Evolutionary conservation across 1,140 invertebrate species (phyloP).

Genomic region (Neelides sp.): DNA sequence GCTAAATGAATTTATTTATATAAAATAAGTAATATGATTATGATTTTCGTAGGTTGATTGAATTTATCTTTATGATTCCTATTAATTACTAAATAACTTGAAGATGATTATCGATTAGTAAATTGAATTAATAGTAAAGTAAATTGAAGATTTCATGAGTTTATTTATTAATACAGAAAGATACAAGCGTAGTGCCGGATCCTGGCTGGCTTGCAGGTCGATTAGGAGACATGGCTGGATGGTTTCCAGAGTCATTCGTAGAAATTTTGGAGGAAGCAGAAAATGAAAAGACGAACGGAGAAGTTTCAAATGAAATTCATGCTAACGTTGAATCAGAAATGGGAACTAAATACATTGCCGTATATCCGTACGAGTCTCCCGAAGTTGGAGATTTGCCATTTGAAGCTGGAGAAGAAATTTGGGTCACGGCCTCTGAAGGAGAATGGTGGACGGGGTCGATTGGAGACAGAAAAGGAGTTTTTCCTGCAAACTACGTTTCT

Average conservation of each 20-base stretch:
- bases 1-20: too few relatives aligned
- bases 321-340: conserved; percentile 39
- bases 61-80: too few relatives aligned
- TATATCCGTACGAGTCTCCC: conserved; percentile 69
- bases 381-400: conserved; percentile 87
- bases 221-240: conserved; percentile 77
- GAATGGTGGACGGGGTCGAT: conserved; percentile 97
- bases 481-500: conserved; percentile 86
- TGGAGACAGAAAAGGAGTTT: conserved; percentile 73
- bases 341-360: conserved; percentile 50
- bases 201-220: conserved; percentile 95
- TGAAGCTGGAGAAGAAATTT: conserved; percentile 75
- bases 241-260: conserved; percentile 96
- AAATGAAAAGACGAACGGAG: conserved; percentile 17
- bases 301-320: conserved; percentile 34
- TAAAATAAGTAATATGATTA: too few relatives aligned
- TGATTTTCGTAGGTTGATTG: too few relatives aligned
- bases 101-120: too few relatives aligned
- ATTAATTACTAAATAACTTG: too few relatives aligned
- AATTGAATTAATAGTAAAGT: too few relatives aligned
- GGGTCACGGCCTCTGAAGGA: conserved; percentile 75
- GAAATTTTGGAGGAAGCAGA: conserved; percentile 48
- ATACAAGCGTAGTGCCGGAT: conserved; percentile 72
- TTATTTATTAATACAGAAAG: conserved; percentile 46
- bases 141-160: not conserved